Evolutionary conservation across 2,797 vertebrate genomes (phyloP).

Genomic region (Champsocephalus gunnari): DNA sequence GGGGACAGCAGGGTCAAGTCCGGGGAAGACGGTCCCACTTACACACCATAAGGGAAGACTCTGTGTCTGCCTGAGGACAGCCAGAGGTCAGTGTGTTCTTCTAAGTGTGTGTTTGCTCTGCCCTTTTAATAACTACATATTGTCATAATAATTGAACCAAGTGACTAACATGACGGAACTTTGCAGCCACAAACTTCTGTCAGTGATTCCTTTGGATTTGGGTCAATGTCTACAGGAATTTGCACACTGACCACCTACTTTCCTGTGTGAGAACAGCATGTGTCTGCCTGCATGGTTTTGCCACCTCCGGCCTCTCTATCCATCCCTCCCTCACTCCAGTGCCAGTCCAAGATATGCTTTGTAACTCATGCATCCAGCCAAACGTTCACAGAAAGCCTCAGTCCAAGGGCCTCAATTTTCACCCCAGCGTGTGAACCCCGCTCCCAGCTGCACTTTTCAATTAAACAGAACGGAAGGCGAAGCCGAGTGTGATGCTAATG

Average conservation of each 20-base stretch:
- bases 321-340: neutral
- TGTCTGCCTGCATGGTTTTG: constrained; percentile 25
- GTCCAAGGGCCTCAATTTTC: constrained; percentile 72
- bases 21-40: constrained; percentile 24
- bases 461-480: constrained; percentile 61
- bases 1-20: constrained; percentile 34
- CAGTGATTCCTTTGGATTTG: neutral
- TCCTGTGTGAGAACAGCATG: constrained; percentile 48
- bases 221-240: constrained; percentile 31
- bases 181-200: neutral
- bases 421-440: constrained; percentile 72
- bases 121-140: constrained; percentile 19
- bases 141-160: neutral
- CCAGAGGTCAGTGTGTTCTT: neutral
- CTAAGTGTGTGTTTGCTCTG: neutral
- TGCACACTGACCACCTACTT: constrained; percentile 46
- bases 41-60: constrained; percentile 19
- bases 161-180: neutral
- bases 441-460: constrained; percentile 68
- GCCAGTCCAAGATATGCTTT: constrained; percentile 9
- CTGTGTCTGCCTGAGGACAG: neutral
- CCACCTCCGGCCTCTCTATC: constrained; percentile 4
- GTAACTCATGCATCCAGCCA: constrained; percentile 29
- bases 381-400: constrained; percentile 43
- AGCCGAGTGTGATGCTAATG: constrained; percentile 57